Conservation (phyloP, 2,888 invertebrate genomes). For the Ramazzottius varieornatus region DNA sequence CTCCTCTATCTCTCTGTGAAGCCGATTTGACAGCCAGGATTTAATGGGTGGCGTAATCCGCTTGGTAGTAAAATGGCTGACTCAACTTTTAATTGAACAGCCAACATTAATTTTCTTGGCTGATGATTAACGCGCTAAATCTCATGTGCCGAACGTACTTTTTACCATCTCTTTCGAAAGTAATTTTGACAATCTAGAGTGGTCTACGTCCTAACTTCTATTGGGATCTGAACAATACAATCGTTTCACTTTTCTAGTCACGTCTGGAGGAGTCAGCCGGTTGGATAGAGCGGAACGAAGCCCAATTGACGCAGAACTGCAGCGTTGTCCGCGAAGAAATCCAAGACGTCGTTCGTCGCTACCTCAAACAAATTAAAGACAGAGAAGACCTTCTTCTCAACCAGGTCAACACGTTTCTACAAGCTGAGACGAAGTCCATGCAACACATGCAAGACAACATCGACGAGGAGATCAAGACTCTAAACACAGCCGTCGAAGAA, state of each 20-base stretch:
- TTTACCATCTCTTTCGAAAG: too few relatives aligned
- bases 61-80: too few relatives aligned
- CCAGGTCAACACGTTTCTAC: slow-evolving; percentile 55
- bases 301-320: slow-evolving; percentile 62
- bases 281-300: slow-evolving; percentile 50
- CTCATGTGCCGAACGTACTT: too few relatives aligned
- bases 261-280: slow-evolving; percentile 58
- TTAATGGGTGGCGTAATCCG: too few relatives aligned
- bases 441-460: slow-evolving; percentile 68
- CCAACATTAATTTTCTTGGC: too few relatives aligned
- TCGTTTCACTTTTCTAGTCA: slow-evolving; percentile 10
- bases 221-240: too few relatives aligned
- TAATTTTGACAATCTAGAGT: too few relatives aligned
- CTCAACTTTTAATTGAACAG: too few relatives aligned
- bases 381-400: slow-evolving; percentile 33
- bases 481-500: slow-evolving; percentile 80
- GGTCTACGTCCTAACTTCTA: too few relatives aligned
- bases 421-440: slow-evolving; percentile 57
- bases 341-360: slow-evolving; percentile 54
- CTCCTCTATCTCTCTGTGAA: too few relatives aligned
- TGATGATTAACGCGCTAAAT: too few relatives aligned
- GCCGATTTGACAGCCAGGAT: too few relatives aligned
- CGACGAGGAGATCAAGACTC: slow-evolving; percentile 76
- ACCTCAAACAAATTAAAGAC: slow-evolving; percentile 53
- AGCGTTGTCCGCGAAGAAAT: slow-evolving; percentile 71